Evolutionary conservation across 2,888 invertebrate genomes (phyloP), one percentile per base, ranked within the genome.

Genomic region (Zygogramma bicolorata): DNA sequence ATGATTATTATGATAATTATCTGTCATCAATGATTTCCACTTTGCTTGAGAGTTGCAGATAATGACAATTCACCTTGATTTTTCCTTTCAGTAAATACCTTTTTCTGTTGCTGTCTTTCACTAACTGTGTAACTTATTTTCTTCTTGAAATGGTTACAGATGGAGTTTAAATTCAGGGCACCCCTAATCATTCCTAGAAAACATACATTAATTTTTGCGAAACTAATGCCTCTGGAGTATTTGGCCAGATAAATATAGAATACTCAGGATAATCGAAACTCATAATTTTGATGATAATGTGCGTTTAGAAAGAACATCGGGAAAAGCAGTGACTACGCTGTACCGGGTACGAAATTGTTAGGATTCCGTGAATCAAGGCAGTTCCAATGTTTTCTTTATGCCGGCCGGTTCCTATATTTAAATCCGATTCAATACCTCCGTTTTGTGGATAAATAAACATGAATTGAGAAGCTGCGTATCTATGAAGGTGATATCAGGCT

Each of bases 161-260:
- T n/a, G n/a, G n/a, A n/a, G n/a, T n/a, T n/a, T n/a, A n/a, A n/a
- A n/a, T n/a, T n/a, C n/a, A n/a, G n/a, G n/a, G n/a, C n/a, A n/a
- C n/a, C n/a, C n/a, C n/a, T n/a, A n/a, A n/a, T n/a, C n/a, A n/a
- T n/a, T n/a, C n/a, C n/a, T n/a, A n/a, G n/a, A n/a, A n/a, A n/a
- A n/a, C n/a, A n/a, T 8, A 6, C 8, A 31, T 31, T 31, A 5
- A 8, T 6, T 31, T 6, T 8, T 31, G 5, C 31, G 8, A 8
- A 6, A 31, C 5, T 31, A 31, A 31, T 31, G 8, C 5, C 8
- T 5, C 8, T 31, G 5, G 31, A 31, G 6, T 8, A n/a, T n/a
- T 46, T 18, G 46, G 46, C n/a, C 2, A 46, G 46, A 53, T 53
- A 53, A 53, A 53, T 53, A 53, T 53, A 53, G 53, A 53, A 53